These are phyloP conservation scores for Crotalus helleri DNA, from an alignment of 2,113 vertebrate species.

Conservation along the genomic window DNA sequence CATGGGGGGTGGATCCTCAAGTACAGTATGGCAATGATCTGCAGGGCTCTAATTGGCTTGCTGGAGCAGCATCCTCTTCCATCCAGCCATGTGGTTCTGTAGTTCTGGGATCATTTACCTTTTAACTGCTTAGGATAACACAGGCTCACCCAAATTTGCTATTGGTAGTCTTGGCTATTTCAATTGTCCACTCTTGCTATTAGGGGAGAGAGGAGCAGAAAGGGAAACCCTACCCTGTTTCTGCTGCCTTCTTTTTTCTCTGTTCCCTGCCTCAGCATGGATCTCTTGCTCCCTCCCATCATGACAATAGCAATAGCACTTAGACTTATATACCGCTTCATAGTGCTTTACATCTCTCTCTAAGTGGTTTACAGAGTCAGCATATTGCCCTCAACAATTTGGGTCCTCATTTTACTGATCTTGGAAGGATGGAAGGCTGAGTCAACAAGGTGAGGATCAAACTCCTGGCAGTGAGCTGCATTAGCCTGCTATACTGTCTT, in stretches of 20 bases:
- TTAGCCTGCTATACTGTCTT: too few species aligned
- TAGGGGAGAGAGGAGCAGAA: background rate
- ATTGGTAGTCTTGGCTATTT: background rate
- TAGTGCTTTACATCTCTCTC: too few species aligned
- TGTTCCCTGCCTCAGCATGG: background rate
- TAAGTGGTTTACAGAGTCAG: too few species aligned
- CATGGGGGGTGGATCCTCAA: background rate
- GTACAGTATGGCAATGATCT: background rate
- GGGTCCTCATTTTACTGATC: too few species aligned
- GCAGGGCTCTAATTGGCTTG: background rate
- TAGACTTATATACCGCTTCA: too few species aligned
- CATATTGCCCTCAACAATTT: too few species aligned
- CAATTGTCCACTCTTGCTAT: background rate
- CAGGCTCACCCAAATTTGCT: background rate
- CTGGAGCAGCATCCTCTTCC: background rate
- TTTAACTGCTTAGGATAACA: background rate
- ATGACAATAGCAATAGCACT: background rate
- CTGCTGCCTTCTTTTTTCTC: background rate
- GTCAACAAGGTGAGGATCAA: too few species aligned
- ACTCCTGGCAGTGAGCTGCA: too few species aligned
- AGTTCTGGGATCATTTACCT: background rate
- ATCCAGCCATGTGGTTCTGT: background rate
- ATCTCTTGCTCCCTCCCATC: background rate
- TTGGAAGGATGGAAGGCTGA: too few species aligned
- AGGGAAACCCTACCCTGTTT: background rate